A percentile compares a stretch with the other conserved stretches of the same genome.
These are phyloP conservation scores for Meganola albula DNA, from an alignment of 2,888 invertebrate genomes.

Conservation along the genomic window DNA sequence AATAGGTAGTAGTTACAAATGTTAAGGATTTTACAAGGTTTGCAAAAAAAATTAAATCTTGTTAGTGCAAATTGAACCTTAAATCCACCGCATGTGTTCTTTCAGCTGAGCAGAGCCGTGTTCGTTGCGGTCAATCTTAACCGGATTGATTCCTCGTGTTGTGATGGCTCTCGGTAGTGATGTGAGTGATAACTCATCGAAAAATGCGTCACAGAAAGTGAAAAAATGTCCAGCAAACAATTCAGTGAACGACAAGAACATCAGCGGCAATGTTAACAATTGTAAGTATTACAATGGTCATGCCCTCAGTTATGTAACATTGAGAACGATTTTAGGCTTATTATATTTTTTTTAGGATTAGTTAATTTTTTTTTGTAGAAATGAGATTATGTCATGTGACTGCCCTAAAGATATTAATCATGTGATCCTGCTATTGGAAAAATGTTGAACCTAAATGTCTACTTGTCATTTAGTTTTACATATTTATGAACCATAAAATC, in stretches of 20 bases:
- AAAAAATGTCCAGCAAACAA: slow-evolving; percentile 67
- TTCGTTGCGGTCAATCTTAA: slow-evolving; percentile 70
- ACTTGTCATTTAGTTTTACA: too few species aligned
- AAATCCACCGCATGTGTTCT: slow-evolving; percentile 72
- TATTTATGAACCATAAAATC: too few species aligned
- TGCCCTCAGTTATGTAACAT: slow-evolving; percentile 74
- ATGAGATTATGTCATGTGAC: slow-evolving; percentile 61
- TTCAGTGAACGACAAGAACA: slow-evolving; percentile 63
- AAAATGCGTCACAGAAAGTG: slow-evolving; percentile 70
- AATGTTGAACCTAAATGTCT: too few species aligned
- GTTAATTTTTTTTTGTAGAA: slow-evolving; percentile 33
- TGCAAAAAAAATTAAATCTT: slow-evolving; percentile 27
- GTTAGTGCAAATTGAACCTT: slow-evolving; percentile 70
- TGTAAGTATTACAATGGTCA: slow-evolving; percentile 64
- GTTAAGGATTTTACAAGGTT: slow-evolving; percentile 28
- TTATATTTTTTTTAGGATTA: slow-evolving; percentile 27
- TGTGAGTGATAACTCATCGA: slow-evolving; percentile 74
- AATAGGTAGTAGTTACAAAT: slow-evolving; percentile 21
- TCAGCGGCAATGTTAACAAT: slow-evolving; percentile 64
- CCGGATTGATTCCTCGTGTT: slow-evolving; percentile 74
- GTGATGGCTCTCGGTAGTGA: slow-evolving; percentile 79
- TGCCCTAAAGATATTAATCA: slow-evolving; percentile 37
- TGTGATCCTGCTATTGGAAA: slow-evolving; percentile 54
- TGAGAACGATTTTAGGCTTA: slow-evolving; percentile 42
- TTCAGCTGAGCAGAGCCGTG: slow-evolving; percentile 74